Base-by-base conservation (phyloP, 2,888 invertebrate species). In the Caenorhabditis sinica region DNA sequence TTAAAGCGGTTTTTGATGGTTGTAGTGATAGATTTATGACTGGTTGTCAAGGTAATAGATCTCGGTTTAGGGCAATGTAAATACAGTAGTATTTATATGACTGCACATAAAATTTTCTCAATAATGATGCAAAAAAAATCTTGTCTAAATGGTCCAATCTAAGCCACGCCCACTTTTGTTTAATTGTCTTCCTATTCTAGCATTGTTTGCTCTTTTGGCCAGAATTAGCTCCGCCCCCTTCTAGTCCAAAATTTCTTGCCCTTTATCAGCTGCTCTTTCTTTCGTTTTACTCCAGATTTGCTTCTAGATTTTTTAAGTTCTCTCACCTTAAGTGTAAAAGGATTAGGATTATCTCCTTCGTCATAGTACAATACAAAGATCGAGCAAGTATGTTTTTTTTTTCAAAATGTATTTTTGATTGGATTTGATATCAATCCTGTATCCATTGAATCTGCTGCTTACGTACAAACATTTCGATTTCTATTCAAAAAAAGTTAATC, bases 401-500 rank as follows among this genome's bases (percentile, higher is more conserved):
- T 9, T 11, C 8, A 53, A 23, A 2, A 4, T 25, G 53, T 13
- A 28, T 56, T 28, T 56, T 56, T 20, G 23, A 56, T 56, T 25
- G 4, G 20, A 53, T 53, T 49, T 49, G n/a, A 11, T 20, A 20
- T n/a, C 49, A 20, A 49, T 45, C 45, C 45, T 17, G 15, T 45
- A n/a, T 17, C 5, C 15, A 17, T 49, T n/a, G 11, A 20, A 49
- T 49, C 20, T 0, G 4, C 4, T 40, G 9, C 49, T 36, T 40
- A 43, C 23, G 15, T 20, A 28, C 1, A 71, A 40, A 56, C 61
- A 45, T 56, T 61, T 30, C 25, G 23, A n/a, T 28, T 56, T 56
- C 56, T 56, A 13, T 56, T 49, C 40, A 23, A 61, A 61, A 40
- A 61, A 61, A 63, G 63, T 56, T 73, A 49, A 60, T 63, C 61